phyloP scores from a whole-genome alignment of 2,113 vertebrate species.

The Neolamprologus toae region DNA sequence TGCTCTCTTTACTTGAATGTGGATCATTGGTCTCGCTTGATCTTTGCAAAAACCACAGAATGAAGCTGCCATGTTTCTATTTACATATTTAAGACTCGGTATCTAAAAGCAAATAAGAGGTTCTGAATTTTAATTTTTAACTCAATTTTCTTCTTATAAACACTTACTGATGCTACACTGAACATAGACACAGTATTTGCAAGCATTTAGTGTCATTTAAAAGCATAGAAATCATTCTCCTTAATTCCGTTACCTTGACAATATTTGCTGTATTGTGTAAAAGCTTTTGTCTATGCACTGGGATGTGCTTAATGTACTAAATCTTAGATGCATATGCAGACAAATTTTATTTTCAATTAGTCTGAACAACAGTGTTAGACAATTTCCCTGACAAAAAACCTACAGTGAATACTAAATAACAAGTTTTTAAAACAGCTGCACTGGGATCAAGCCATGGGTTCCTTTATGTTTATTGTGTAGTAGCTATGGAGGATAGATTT shows the following conservation, averaged over 20 bases:
- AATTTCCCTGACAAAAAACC: constrained; percentile 42
- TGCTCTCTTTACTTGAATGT: background rate
- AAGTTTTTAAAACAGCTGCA: constrained; percentile 16
- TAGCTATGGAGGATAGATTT: constrained; percentile 47
- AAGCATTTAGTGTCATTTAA: background rate
- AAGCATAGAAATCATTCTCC: background rate
- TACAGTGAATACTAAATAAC: constrained; percentile 43
- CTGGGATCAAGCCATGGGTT: constrained; percentile 28
- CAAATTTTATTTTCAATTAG: constrained; percentile 57
- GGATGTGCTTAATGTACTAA: constrained; percentile 30
- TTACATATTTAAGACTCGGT: background rate
- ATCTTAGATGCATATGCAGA: constrained; percentile 28
- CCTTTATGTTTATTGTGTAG: constrained; percentile 28
- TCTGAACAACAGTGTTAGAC: constrained; percentile 19
- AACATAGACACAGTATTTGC: background rate
- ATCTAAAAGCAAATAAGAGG: background rate
- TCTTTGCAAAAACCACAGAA: background rate
- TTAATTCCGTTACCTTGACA: constrained; percentile 9
- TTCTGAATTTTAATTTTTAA: background rate
- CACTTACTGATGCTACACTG: background rate
- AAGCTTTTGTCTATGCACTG: background rate
- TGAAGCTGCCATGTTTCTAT: background rate
- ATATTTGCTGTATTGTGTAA: background rate
- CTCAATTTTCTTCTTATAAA: background rate
- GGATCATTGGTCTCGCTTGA: background rate